These are phyloP conservation scores for Fringilla coelebs DNA, from an alignment of 2,797 vertebrate species.

Conservation along the genomic window DNA sequence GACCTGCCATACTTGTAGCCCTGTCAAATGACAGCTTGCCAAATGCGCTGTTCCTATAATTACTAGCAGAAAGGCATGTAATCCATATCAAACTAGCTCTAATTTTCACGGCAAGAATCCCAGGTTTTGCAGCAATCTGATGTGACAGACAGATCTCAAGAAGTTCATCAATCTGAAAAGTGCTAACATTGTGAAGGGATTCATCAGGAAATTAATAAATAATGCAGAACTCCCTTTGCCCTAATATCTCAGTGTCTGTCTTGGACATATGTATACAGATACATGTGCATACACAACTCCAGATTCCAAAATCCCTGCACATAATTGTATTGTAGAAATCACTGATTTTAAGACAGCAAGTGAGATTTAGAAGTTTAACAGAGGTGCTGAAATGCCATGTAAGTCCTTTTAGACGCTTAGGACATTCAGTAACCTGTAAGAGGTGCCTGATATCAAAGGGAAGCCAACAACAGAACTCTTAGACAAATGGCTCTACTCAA, in stretches of 20 bases:
- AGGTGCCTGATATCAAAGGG: neutral
- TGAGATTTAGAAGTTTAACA: neutral
- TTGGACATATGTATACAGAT: neutral
- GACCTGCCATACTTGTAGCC: slow-evolving; percentile 1
- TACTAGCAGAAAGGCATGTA: neutral
- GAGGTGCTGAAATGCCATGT: neutral
- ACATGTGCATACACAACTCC: neutral
- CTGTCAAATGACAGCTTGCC: neutral
- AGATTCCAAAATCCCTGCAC: neutral
- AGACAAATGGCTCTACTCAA: neutral
- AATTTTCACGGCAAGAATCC: neutral
- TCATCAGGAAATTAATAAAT: neutral
- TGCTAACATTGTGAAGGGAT: neutral
- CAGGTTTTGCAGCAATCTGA: neutral
- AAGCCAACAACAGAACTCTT: neutral
- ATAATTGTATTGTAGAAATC: neutral
- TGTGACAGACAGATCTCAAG: neutral
- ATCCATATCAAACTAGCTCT: neutral
- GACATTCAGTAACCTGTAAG: neutral
- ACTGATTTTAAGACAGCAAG: neutral
- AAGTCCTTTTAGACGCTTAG: neutral
- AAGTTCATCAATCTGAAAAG: neutral
- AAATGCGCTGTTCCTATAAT: slow-evolving; percentile 15
- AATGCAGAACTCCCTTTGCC: neutral
- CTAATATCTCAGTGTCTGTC: neutral